Conservation (phyloP, 1,140 invertebrate species). For the Antheraea mylitta region DNA sequence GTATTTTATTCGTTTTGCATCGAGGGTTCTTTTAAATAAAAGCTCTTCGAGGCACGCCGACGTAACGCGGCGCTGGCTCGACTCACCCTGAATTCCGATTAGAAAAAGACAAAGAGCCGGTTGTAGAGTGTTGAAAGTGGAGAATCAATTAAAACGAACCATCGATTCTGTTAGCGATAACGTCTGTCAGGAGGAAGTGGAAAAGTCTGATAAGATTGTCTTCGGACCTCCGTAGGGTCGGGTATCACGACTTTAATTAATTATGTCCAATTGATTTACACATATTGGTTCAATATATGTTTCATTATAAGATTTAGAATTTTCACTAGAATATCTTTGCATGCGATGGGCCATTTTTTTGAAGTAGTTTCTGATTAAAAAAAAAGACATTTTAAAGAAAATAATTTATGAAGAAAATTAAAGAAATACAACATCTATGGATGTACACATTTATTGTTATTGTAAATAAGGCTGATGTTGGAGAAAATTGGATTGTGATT, state of each 20-base stretch:
- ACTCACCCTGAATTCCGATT: conserved; percentile 60
- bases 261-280: conserved; percentile 42
- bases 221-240: conserved; percentile 15
- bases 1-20: conserved; percentile 33
- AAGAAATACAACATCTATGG: too few species aligned
- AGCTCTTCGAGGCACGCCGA: conserved; percentile 38
- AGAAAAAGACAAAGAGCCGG: conserved; percentile 63
- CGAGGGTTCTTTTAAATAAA: conserved; percentile 46
- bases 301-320: conserved; percentile 8
- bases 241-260: conserved; percentile 44
- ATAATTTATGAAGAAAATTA: too few species aligned
- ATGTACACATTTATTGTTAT: too few species aligned
- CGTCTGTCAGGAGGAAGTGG: conserved; percentile 46
- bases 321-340: not conserved
- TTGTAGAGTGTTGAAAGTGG: conserved; percentile 44
- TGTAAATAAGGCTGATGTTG: too few species aligned
- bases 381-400: too few species aligned
- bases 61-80: not conserved
- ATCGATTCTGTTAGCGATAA: conserved; percentile 53
- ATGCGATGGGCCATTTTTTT: too few species aligned
- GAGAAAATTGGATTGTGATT: too few species aligned
- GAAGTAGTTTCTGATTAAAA: too few species aligned
- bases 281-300: conserved; percentile 15
- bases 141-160: conserved; percentile 69
- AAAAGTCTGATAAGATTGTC: conserved; percentile 50